A percentile compares a stretch with the other conserved stretches of the same genome.
Evolutionary conservation across 2,888 invertebrate species (phyloP).

Genomic region (Spilarctia lutea): DNA sequence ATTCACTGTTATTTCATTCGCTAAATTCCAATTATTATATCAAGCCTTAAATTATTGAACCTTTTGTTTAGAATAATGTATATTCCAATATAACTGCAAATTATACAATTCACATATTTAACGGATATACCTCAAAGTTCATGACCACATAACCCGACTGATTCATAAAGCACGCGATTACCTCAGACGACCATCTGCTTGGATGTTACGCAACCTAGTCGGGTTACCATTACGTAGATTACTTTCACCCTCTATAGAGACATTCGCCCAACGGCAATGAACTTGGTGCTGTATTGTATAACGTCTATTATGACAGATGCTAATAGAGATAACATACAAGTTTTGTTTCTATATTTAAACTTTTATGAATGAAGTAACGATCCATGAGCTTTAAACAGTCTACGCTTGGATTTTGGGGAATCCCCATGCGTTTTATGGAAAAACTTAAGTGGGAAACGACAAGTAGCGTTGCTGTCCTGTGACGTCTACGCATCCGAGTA

Average conservation of each 20-base stretch:
- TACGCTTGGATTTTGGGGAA: neutral
- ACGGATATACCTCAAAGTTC: conserved; percentile 41
- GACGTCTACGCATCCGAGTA: neutral
- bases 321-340: conserved; percentile 4
- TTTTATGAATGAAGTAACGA: neutral
- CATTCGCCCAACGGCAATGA: conserved; percentile 75
- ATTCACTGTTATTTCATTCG: no score
- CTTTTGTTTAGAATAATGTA: neutral
- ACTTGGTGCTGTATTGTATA: conserved; percentile 65
- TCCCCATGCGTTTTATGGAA: neutral
- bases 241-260: conserved; percentile 74
- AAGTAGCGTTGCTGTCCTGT: neutral
- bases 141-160: conserved; percentile 45
- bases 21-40: no score
- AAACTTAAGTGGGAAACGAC: neutral
- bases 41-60: no score
- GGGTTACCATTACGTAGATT: conserved; percentile 55
- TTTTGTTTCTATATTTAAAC: neutral
- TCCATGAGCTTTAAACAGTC: neutral
- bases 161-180: conserved; percentile 35
- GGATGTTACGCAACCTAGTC: conserved; percentile 47
- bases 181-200: conserved; percentile 41
- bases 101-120: conserved; percentile 1
- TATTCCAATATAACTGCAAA: neutral
- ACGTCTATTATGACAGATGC: conserved; percentile 51